Base-by-base conservation (phyloP, 2,113 vertebrate genomes). In the Lophochroa leadbeateri region DNA sequence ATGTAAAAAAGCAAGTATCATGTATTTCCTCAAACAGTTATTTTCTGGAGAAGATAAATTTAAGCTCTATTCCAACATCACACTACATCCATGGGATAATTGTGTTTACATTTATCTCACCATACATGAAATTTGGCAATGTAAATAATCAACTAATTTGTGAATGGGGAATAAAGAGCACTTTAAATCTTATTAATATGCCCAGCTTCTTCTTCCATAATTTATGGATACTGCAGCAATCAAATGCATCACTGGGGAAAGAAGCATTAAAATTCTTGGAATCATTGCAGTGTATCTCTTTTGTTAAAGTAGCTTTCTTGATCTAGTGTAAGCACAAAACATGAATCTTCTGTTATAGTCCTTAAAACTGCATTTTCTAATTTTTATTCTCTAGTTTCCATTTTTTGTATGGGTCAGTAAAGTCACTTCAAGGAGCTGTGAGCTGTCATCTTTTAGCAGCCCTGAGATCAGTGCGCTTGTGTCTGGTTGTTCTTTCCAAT, bases 81-180 rank as follows among this genome's bases (percentile, higher is more conserved):
- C 70, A 77, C 31, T 86, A 71, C 72, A 76, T 95, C 11, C 13
- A 50, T 44, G 25, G 29, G 57, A 31, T 39, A 76, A 72, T 39
- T 91, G 57, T 86, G 41, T 71, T 95, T 95, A 82, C 13, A 61
- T 86, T 96, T 94, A 78, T 44, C 75, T 83, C 93, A 92, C 70
- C 33, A 47, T 50, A 37, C 70, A 7, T 67, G 57, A 67, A 74
- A 85, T n/a, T 49, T 90, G 11, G 28, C 67, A 61, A 70, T 43
- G 25, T 86, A 90, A 88, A 35, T 23, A 74, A 85, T 80, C 31
- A 93, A 72, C 89, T 35, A 80, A 31, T 39, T 35, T 89, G 10
- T 11, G 58, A 87, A 71, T 75, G 11, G 21, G 7, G 65, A 94
- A 58, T 52, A 77, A 91, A 60, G 13, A 47, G 47, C 10, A 58